These are phyloP conservation scores for Sminthurinus signatus DNA, from an alignment of 1,140 invertebrate species.

Conservation along the genomic window DNA sequence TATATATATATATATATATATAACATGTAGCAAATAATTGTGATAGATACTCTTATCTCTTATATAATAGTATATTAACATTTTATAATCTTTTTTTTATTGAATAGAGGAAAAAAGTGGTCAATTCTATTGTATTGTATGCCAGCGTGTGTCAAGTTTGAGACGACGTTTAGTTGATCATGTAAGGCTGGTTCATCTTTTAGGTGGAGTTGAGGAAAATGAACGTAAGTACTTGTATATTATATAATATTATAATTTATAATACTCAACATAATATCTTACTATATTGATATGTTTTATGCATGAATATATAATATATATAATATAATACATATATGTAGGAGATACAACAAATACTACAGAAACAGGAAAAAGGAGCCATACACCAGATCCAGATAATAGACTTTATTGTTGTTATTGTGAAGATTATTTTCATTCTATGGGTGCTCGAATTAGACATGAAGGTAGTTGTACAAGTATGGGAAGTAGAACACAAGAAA, in stretches of 20 bases:
- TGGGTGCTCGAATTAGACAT: too few species aligned
- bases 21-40: not conserved
- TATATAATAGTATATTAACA: not conserved
- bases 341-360: not conserved
- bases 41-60: not conserved
- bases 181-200: not conserved
- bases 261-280: too few species aligned
- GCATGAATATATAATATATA: too few species aligned
- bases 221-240: not conserved
- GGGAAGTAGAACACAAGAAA: too few species aligned
- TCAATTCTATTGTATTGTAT: not conserved
- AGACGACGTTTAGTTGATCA: not conserved
- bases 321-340: not conserved
- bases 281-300: not conserved
- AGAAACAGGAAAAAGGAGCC: not conserved
- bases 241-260: not conserved
- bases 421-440: too few species aligned
- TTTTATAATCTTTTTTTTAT: not conserved
- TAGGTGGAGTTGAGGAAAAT: not conserved
- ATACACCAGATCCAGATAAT: not conserved
- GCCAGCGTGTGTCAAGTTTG: not conserved
- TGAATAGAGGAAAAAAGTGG: conserved; percentile 3
- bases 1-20: too few species aligned
- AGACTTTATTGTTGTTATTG: too few species aligned
- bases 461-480: too few species aligned